Conservation (phyloP, 2,888 invertebrate species). For the Drosophila affinis region DNA sequence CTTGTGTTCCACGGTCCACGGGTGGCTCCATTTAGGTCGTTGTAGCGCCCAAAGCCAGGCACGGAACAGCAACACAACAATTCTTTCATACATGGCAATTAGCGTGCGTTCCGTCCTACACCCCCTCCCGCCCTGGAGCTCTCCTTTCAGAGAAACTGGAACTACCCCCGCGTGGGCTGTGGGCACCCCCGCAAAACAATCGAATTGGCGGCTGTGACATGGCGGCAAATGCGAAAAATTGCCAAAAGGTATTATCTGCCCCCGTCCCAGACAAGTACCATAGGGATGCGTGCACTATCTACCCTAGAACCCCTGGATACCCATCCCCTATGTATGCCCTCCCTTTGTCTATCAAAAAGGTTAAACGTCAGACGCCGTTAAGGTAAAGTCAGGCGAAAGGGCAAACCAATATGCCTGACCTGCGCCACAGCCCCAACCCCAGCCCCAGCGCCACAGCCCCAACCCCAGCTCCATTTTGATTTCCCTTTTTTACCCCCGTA, state of each 20-base stretch:
- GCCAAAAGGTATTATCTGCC: conserved; percentile 54
- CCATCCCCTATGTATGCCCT: not conserved
- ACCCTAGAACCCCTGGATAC: not conserved
- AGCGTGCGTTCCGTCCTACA: conserved; percentile 38
- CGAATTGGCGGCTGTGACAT: conserved; percentile 56
- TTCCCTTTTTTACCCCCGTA: not conserved
- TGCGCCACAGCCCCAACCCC: conserved; percentile 6
- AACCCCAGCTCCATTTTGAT: not conserved
- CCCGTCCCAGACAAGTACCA: conserved; percentile 16
- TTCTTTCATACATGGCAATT: conserved; percentile 62
- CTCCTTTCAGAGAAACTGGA: not conserved
- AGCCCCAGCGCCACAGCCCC: not conserved
- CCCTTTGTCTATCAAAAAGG: conserved; percentile 22
- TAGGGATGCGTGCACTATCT: conserved; percentile 1
- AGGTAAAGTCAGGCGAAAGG: conserved; percentile 40
- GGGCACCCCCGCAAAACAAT: conserved; percentile 33
- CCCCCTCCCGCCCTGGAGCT: not conserved
- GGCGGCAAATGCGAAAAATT: conserved; percentile 62
- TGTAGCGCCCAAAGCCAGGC: conserved; percentile 45
- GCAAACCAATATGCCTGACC: conserved; percentile 39
- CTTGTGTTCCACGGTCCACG: conserved; percentile 23
- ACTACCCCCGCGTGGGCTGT: not conserved
- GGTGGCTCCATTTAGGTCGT: conserved; percentile 25
- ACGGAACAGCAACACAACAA: conserved; percentile 40
- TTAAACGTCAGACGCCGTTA: conserved; percentile 40